Percentiles rank a stretch among this genome's conserved stretches.
Evolutionary conservation across 2,888 invertebrate genomes (phyloP).

Genomic region (Lepetodrilus schrolli): DNA sequence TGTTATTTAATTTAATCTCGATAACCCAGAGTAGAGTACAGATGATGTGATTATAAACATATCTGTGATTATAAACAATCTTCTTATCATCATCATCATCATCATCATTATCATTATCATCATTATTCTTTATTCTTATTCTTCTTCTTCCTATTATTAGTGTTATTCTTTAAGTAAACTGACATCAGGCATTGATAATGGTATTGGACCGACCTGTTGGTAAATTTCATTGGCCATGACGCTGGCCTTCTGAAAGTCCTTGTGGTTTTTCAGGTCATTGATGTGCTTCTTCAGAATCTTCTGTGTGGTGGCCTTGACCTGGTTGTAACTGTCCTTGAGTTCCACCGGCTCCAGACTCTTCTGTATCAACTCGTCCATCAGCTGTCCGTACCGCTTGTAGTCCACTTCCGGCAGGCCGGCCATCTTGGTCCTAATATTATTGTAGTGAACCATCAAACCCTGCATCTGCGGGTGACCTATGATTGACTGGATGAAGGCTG

Average conservation of each 20-base stretch:
- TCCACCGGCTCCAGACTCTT: constrained; percentile 28
- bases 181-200: too few species aligned
- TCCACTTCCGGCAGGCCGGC: constrained; percentile 7
- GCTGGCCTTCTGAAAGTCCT: constrained; percentile 50
- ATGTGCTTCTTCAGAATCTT: constrained; percentile 50
- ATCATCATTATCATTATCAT: too few species aligned
- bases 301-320: constrained; percentile 37
- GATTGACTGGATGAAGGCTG: background rate
- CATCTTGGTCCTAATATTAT: background rate
- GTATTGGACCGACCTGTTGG: too few species aligned
- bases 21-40: too few species aligned
- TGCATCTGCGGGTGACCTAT: background rate
- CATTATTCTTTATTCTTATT: too few species aligned
- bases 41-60: too few species aligned
- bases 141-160: too few species aligned
- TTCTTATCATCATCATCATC: too few species aligned
- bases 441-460: background rate
- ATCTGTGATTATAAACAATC: too few species aligned
- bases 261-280: constrained; percentile 48
- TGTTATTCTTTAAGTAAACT: too few species aligned
- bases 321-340: constrained; percentile 41
- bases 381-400: background rate
- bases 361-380: constrained; percentile 23
- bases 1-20: too few species aligned
- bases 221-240: constrained; percentile 51